Conservation (phyloP, 2,888 invertebrate genomes). For the Netelia fuscicornis region DNA sequence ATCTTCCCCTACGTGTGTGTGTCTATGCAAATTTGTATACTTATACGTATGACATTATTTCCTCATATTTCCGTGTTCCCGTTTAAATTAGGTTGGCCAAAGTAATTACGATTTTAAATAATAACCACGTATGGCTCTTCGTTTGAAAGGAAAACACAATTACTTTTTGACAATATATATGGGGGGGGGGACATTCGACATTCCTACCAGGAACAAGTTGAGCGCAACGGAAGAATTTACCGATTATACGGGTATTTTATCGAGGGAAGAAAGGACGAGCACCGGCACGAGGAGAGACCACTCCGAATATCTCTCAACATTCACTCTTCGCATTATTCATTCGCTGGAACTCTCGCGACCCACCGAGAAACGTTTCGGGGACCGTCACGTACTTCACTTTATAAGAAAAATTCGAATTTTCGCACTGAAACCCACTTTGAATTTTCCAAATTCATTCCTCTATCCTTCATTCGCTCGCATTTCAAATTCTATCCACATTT, state of each 20-base stretch:
- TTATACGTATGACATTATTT: too few species aligned
- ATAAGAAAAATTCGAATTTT: background rate
- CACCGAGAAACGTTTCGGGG: background rate
- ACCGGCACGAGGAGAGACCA: background rate
- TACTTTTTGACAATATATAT: too few species aligned
- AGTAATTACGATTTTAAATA: too few species aligned
- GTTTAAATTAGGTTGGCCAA: too few species aligned
- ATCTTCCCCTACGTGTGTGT: too few species aligned
- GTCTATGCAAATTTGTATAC: too few species aligned
- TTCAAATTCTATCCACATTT: background rate
- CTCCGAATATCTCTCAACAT: constrained; percentile 3
- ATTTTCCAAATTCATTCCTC: too few species aligned
- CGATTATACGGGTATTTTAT: constrained; percentile 54
- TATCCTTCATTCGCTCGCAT: background rate
- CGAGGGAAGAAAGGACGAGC: background rate
- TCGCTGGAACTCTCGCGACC: background rate
- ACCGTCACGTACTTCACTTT: background rate
- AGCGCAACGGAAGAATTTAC: constrained; percentile 44
- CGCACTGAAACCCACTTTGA: background rate
- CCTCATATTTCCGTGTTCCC: too few species aligned
- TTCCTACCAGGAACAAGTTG: constrained; percentile 3
- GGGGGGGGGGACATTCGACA: background rate
- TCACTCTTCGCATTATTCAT: constrained; percentile 39
- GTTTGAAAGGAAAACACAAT: too few species aligned
- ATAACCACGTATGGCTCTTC: too few species aligned